Evolutionary conservation across 2,113 vertebrate genomes (phyloP).

Genomic region (Pandion haliaetus): DNA sequence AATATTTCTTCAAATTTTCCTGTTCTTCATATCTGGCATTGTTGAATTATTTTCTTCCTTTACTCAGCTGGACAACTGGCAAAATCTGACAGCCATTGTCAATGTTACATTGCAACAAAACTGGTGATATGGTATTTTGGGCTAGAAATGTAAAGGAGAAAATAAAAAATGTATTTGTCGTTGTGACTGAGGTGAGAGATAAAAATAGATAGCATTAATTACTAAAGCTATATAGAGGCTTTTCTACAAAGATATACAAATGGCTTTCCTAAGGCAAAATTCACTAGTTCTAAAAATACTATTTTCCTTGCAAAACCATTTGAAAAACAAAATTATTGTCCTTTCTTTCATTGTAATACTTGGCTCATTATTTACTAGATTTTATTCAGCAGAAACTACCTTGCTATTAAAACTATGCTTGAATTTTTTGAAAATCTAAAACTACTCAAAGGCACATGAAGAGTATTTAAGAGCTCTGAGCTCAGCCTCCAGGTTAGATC

Average conservation of each 20-base stretch:
- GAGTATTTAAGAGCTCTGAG: background rate
- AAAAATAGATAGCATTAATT: conserved; percentile 39
- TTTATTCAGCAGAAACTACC: background rate
- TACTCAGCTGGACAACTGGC: background rate
- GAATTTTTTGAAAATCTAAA: background rate
- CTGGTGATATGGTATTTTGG: background rate
- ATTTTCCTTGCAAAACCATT: background rate
- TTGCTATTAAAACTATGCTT: background rate
- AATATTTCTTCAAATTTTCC: background rate
- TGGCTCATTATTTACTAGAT: background rate
- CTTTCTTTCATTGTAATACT: background rate
- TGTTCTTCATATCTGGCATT: background rate
- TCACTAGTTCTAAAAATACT: background rate
- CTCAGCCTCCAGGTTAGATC: background rate
- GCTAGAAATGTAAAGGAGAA: background rate
- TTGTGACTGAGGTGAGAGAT: background rate
- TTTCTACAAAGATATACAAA: background rate
- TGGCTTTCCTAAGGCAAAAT: background rate
- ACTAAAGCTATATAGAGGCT: background rate
- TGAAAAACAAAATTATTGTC: background rate
- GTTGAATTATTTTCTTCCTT: background rate
- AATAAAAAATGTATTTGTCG: background rate
- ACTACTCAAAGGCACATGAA: background rate
- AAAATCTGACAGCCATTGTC: background rate
- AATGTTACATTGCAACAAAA: background rate